These are phyloP conservation scores for Zelostemma sp. DNA, from an alignment of 1,140 invertebrate species.

Conservation along the genomic window DNA sequence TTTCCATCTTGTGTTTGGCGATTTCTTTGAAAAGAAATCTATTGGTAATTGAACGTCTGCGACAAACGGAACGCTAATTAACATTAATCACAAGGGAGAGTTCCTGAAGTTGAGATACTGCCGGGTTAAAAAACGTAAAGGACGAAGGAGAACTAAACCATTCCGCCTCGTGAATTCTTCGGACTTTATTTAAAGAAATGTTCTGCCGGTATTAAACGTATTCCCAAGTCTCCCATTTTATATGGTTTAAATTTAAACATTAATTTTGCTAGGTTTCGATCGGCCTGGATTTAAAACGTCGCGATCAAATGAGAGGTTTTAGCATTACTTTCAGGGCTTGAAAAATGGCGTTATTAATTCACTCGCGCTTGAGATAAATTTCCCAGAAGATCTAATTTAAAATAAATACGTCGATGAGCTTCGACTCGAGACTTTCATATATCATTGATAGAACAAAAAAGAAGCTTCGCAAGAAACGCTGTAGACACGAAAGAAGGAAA, in stretches of 20 bases:
- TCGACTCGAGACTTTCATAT: neutral
- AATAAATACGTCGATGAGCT: neutral
- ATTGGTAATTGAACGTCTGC: too few relatives aligned
- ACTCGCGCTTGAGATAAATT: neutral
- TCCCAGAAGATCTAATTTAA: neutral
- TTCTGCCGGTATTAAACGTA: neutral
- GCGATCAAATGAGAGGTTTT: too few relatives aligned
- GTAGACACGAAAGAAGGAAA: too few relatives aligned
- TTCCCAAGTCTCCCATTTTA: neutral
- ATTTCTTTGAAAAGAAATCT: too few relatives aligned
- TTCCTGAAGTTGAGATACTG: too few relatives aligned
- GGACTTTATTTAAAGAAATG: conserved; percentile 5
- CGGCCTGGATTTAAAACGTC: neutral
- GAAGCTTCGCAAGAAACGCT: too few relatives aligned
- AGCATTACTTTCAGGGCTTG: neutral
- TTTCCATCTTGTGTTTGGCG: neutral
- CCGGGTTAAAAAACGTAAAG: neutral
- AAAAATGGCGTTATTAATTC: neutral
- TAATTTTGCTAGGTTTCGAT: neutral
- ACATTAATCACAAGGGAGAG: neutral
- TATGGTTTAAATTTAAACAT: conserved; percentile 3
- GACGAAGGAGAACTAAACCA: neutral
- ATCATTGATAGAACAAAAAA: neutral
- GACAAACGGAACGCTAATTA: neutral
- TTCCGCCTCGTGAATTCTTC: conserved; percentile 4